Conservation (phyloP, 2,113 vertebrate species). For the Podarcis cretensis region DNA sequence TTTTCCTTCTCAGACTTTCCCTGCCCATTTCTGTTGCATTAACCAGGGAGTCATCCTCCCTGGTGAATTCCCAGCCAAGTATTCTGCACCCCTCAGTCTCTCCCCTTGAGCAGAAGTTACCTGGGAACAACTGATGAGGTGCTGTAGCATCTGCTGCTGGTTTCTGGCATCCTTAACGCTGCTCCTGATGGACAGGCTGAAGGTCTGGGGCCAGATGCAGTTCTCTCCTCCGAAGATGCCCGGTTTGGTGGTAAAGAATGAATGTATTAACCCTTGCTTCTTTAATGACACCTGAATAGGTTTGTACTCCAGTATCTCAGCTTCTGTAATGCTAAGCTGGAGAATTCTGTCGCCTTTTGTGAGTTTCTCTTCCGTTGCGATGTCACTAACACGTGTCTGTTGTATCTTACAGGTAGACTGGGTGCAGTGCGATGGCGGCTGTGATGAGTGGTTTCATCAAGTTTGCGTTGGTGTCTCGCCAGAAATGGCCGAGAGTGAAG, state of each 20-base stretch:
- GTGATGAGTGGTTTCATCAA: conserved; percentile 99
- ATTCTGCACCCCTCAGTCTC: not conserved
- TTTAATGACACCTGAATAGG: not conserved
- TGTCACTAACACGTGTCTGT: not conserved
- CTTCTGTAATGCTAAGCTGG: not conserved
- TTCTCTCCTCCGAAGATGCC: not conserved
- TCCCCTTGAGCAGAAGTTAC: not conserved
- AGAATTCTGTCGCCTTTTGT: accelerated
- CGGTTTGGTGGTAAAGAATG: not conserved
- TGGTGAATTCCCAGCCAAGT: not conserved
- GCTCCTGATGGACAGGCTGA: not conserved
- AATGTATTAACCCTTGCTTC: not conserved
- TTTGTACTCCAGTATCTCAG: not conserved
- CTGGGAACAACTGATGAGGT: not conserved
- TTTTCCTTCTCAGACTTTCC: not conserved
- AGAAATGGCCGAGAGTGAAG: conserved; percentile 98
- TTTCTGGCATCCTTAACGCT: not conserved
- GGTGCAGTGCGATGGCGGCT: conserved; percentile 99
- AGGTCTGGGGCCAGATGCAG: not conserved
- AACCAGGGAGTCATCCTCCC: not conserved
- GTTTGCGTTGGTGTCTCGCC: conserved; percentile 96
- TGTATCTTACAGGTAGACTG: conserved; percentile 92
- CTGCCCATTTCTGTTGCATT: no score
- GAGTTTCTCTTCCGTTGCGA: not conserved
- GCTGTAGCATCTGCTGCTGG: not conserved